Base-by-base conservation (phyloP, 2,797 vertebrate genomes). In the Typhlichthys eigenmanni region DNA sequence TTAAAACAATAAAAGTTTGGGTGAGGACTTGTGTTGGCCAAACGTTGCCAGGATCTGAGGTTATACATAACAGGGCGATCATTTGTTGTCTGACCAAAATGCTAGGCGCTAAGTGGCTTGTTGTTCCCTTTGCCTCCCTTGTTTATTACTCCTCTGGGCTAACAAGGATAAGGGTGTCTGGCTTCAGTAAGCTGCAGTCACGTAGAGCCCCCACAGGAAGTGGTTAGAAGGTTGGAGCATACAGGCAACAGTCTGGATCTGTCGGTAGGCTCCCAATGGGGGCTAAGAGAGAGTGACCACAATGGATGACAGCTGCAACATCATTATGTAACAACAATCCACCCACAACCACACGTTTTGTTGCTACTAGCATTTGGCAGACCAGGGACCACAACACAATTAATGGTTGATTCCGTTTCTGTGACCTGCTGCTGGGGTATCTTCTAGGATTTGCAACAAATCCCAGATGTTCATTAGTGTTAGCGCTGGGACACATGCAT, bases 151-250 rank as follows among this genome's bases (percentile, higher is more conserved):
- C 71, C 47, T 2, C 46, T 60, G 79, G 68, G 46, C 81, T 87
- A 85, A 84, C 73, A 80, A 88, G 81, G 82, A 76, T 58, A 79
- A 76, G 83, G 79, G 75, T 78, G 84, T 88, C 87, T 88, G 85
- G 79, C 80, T 73, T 72, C 45, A 65, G 66, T 75, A 82, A 83
- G 75, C 51, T 83, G 74, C 74, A 66, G 78, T 67, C 69, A 75
- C 54, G 72, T n/a, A 38, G 72, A 84, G 58, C 75, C 75, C 70
- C 84, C 78, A 79, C 83, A 88, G 87, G 89, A 90, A 88, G 87
- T 72, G 83, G 87, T 84, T 84, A 83, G 70, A 74, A 75, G 72
- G 76, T 76, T 56, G 53, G 13, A 63, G 63, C 67, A 59, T 63
- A 72, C 80, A 10, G n/a, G 19, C 56, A 58, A 62, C 34, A 49